Conservation (phyloP, 1,140 invertebrate species). For the Protaetia brevitarsis region DNA sequence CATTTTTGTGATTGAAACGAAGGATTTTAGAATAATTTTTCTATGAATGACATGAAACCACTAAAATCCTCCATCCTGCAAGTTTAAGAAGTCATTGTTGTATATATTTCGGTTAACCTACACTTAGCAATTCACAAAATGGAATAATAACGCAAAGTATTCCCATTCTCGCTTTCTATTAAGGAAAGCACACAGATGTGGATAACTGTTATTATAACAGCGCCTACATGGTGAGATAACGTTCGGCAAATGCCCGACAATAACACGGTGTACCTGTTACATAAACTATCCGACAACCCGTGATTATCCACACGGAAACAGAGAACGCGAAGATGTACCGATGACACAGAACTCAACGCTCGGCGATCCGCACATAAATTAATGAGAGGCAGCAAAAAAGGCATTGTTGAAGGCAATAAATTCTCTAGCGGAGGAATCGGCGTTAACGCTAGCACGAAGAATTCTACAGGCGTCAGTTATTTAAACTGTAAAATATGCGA, state of each 20-base stretch:
- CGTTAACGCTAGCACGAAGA: neutral
- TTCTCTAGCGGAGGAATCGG: neutral
- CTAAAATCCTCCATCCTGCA: too few relatives aligned
- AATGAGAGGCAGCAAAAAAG: neutral
- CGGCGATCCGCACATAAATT: neutral
- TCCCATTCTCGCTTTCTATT: neutral
- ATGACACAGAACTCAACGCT: conserved; percentile 11
- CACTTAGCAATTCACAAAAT: too few relatives aligned
- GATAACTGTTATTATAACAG: conserved; percentile 1
- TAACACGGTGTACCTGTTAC: neutral
- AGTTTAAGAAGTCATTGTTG: too few relatives aligned
- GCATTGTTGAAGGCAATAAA: conserved; percentile 6
- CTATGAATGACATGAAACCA: too few relatives aligned
- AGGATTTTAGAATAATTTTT: too few relatives aligned
- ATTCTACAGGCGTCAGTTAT: neutral
- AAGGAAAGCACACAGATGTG: neutral
- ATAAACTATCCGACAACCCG: neutral
- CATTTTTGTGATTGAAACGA: too few relatives aligned
- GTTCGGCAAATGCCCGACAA: neutral
- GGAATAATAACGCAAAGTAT: too few relatives aligned
- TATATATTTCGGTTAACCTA: too few relatives aligned
- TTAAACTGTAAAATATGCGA: neutral
- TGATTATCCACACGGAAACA: neutral
- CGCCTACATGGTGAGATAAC: neutral
- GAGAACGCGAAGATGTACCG: neutral